Base-by-base conservation (phyloP, 2,888 invertebrate species). In the Meganola albula region DNA sequence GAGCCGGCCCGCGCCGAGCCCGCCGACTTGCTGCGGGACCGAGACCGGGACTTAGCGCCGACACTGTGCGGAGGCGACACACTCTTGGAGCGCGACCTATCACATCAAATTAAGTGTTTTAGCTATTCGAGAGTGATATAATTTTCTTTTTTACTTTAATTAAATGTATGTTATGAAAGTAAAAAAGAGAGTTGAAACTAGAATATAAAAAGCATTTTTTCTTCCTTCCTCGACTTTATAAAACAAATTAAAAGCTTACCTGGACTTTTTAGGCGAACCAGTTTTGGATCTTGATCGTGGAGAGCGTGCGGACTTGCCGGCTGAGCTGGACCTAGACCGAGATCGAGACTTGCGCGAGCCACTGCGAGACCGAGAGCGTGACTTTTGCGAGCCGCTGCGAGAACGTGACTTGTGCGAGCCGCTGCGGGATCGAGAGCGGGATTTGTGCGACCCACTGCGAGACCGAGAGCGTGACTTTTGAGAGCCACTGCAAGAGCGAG, bases 341-440 rank as follows among this genome's bases (percentile, higher is more conserved):
- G 30, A 23, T 8, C 5, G 16, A 5, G 30, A 31, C 8, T 24
- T 21, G n/a, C 8, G 20, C 1, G 27, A 27, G 4, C 20, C 27
- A 8, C 23, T 23, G 23, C 14, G 29, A 4, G 40, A 40, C 2
- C 34, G 43, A 5, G 43, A 45, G 3, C 37, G 29, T 3, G 46
- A 46, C 2, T n/a, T 7, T 20, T n/a, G 20, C 20, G 20, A 20
- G n/a, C 20, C 20, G 20, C 20, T 20, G 3, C 20, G 8, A 3
- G 20, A 20, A 7, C 20, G 20, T 1, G 10, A 20, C 24, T 46
- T 45, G 2, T 46, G 42, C 5, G 55, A 52, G 4, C 39, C 33
- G 12, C 40, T 44, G 6, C 63, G 47, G 1, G 74, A 71, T 4
- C 58, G 50, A 11, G 65, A 71, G 3, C 63, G 56, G 0, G 72